Evolutionary conservation across 2,113 vertebrate species (phyloP).

Genomic region (Dolichotis patagonum): DNA sequence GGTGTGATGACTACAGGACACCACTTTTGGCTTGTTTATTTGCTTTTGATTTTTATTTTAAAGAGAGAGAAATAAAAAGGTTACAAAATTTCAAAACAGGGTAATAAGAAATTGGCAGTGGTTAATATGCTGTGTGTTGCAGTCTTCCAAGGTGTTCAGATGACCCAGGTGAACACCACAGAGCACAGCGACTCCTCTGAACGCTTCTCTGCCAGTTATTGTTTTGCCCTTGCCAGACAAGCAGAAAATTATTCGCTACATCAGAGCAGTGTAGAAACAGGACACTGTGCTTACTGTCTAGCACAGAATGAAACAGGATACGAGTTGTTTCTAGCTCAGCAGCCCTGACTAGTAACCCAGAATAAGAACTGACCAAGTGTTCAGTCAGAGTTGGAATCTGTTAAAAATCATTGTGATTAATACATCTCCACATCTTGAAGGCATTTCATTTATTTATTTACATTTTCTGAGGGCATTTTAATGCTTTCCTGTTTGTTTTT

Average conservation of each 20-base stretch:
- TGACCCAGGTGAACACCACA: too few species aligned
- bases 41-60: not conserved
- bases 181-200: too few species aligned
- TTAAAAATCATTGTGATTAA: not conserved
- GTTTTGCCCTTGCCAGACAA: not conserved
- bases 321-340: too few species aligned
- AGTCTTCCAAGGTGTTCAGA: too few species aligned
- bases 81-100: too few species aligned
- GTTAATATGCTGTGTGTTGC: too few species aligned
- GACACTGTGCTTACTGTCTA: too few species aligned
- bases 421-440: not conserved
- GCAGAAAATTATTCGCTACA: not conserved
- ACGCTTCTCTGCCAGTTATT: not conserved
- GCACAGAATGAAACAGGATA: not conserved
- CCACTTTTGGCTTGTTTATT: too few species aligned
- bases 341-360: accelerated
- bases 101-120: too few species aligned
- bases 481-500: not conserved
- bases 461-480: too few species aligned
- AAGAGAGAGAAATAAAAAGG: too few species aligned
- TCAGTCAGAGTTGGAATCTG: not conserved
- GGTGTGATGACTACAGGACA: not conserved
- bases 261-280: not conserved
- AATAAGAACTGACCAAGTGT: not conserved
- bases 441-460: too few species aligned